Conservation (phyloP, 2,888 invertebrate species). For the Agrotis puta region DNA sequence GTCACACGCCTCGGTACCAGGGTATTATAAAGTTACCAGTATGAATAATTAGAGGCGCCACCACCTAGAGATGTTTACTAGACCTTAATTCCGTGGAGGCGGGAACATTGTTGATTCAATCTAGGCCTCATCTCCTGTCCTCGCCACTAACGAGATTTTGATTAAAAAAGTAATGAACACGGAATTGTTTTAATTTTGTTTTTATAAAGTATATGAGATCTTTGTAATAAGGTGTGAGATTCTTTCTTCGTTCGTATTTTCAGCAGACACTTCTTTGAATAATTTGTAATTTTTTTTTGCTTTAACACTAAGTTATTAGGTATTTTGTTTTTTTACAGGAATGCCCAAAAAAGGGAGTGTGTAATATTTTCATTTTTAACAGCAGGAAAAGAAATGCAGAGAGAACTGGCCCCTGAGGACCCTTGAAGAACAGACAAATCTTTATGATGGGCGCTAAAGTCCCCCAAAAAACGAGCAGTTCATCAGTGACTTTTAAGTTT, state of each 20-base stretch:
- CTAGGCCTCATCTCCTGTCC: slow-evolving; percentile 35
- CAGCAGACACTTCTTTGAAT: not conserved
- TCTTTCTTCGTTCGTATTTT: not conserved
- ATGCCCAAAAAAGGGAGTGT: too few species aligned
- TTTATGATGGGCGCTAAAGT: too few species aligned
- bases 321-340: too few species aligned
- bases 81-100: slow-evolving; percentile 17
- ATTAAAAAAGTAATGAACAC: slow-evolving; percentile 27
- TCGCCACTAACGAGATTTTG: slow-evolving; percentile 19
- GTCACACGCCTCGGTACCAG: slow-evolving; percentile 27
- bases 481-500: too few species aligned
- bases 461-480: too few species aligned
- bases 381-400: too few species aligned
- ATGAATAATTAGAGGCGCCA: slow-evolving; percentile 35
- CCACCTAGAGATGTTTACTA: slow-evolving; percentile 12
- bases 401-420: too few species aligned
- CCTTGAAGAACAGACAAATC: too few species aligned
- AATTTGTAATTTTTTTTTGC: not conserved
- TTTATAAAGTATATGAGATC: not conserved
- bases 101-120: slow-evolving; percentile 39
- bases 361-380: too few species aligned
- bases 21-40: slow-evolving; percentile 39
- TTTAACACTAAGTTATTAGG: too few species aligned
- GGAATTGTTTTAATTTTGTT: slow-evolving; percentile 20
- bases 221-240: not conserved